Evolutionary conservation across 2,888 invertebrate genomes (phyloP).

Genomic region (Mimachlamys varia): DNA sequence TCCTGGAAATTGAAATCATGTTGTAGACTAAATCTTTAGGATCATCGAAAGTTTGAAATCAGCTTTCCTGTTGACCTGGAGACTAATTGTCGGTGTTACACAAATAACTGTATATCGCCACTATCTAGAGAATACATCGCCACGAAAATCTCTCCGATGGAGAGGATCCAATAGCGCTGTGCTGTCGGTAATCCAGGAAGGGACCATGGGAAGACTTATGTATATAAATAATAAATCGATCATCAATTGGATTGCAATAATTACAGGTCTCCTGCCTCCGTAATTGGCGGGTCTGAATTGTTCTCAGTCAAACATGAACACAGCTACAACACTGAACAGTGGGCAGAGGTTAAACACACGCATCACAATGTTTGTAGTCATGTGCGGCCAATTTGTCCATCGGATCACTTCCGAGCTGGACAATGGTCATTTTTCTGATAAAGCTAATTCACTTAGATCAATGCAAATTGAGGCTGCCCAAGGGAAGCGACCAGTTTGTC

Average conservation of each 20-base stretch:
- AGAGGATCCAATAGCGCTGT: neutral
- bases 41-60: neutral
- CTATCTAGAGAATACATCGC: neutral
- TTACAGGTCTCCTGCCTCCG: neutral
- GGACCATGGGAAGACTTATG: neutral
- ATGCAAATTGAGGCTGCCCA: slow-evolving; percentile 5
- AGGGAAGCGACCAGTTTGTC: slow-evolving; percentile 3
- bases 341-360: neutral
- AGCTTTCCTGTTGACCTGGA: neutral
- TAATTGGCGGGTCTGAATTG: slow-evolving; percentile 13
- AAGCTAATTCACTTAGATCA: slow-evolving; percentile 32
- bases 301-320: neutral
- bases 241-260: neutral
- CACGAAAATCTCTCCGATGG: neutral
- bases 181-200: neutral
- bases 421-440: slow-evolving; percentile 11
- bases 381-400: neutral
- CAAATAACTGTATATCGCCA: neutral
- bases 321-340: neutral
- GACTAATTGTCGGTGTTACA: neutral
- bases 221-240: slow-evolving; percentile 29
- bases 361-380: slow-evolving; percentile 25
- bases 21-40: neutral
- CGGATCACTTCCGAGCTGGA: neutral
- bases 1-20: slow-evolving; percentile 21